Conservation (phyloP, 2,113 vertebrate species). For the Aramus guarauna region DNA sequence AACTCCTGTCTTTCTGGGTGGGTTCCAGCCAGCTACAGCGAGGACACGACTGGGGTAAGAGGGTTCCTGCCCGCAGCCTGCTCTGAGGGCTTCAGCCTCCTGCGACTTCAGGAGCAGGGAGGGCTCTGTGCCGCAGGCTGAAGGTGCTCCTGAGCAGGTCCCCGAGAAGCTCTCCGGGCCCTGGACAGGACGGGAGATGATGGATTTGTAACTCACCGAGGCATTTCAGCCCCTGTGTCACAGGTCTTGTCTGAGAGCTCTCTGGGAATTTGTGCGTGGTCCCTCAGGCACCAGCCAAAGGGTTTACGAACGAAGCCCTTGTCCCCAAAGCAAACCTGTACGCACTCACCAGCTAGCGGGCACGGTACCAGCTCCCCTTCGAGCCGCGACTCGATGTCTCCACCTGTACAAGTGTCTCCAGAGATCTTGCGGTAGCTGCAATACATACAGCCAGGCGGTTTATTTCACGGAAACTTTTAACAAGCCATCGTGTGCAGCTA, state of each 20-base stretch:
- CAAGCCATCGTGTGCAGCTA: background rate
- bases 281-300: background rate
- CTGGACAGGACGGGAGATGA: background rate
- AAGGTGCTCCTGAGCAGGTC: background rate
- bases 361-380: slow-evolving; percentile 92
- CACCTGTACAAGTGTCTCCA: slow-evolving; percentile 92
- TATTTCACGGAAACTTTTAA: background rate
- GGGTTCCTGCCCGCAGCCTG: background rate
- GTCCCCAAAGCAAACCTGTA: background rate
- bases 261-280: background rate
- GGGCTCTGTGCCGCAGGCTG: background rate
- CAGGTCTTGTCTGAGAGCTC: background rate
- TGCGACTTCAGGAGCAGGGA: background rate
- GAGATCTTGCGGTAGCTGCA: slow-evolving; percentile 94
- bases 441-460: background rate
- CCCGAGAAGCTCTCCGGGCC: background rate
- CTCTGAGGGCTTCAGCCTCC: background rate
- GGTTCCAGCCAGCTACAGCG: background rate
- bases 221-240: background rate
- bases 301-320: background rate
- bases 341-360: slow-evolving; percentile 87
- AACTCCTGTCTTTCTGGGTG: background rate
- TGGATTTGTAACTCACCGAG: background rate
- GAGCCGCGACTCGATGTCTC: slow-evolving; percentile 89
- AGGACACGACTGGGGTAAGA: background rate